A percentile compares a stretch with the other conserved stretches of the same genome.
Evolutionary conservation across 2,797 vertebrate species (phyloP).

Genomic region (Clarias platycephalus): DNA sequence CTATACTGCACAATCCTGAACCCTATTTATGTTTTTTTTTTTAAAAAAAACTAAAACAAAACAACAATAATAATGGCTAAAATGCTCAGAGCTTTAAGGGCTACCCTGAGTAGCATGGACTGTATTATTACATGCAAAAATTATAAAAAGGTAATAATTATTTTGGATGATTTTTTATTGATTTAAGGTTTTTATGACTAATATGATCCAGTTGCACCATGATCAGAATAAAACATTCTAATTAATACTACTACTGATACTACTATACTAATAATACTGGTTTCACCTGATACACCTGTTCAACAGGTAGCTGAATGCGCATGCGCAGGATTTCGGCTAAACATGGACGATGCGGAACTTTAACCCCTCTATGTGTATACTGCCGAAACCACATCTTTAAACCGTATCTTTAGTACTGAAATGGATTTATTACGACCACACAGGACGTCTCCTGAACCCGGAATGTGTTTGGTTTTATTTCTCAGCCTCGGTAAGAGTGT

Average conservation of each 20-base stretch:
- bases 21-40: too few relatives aligned
- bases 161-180: too few relatives aligned
- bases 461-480: conserved; percentile 47
- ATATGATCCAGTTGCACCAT: background rate
- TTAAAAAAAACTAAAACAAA: too few relatives aligned
- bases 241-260: background rate
- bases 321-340: conserved; percentile 28
- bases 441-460: background rate
- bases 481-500: conserved; percentile 65
- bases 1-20: too few relatives aligned
- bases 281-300: conserved; percentile 73
- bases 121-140: background rate
- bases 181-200: too few relatives aligned
- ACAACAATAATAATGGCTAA: too few relatives aligned
- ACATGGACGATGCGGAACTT: conserved; percentile 56
- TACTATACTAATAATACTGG: background rate
- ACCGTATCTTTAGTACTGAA: background rate
- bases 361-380: background rate
- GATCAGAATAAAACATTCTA: background rate
- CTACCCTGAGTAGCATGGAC: background rate
- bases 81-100: too few relatives aligned
- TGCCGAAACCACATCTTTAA: too few relatives aligned
- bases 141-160: background rate
- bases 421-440: background rate
- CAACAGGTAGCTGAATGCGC: conserved; percentile 64